Conservation (phyloP, 2,113 vertebrate species). For the Ameiurus melas region DNA sequence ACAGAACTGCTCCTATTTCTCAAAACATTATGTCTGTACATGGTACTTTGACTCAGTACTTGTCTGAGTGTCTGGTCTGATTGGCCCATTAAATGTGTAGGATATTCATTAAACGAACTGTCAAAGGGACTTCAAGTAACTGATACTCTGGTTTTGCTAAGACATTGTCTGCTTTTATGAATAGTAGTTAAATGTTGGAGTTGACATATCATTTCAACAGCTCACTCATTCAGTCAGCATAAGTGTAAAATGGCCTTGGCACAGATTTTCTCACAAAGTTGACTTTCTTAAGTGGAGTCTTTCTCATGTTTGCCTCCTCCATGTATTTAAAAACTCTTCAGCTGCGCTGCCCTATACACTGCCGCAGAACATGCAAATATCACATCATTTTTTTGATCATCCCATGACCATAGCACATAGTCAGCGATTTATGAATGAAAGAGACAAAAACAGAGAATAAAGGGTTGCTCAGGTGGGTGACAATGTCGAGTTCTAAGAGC, state of each 20-base stretch:
- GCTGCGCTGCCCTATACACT: neutral
- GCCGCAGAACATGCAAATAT: neutral
- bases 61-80: neutral
- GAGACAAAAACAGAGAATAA: neutral
- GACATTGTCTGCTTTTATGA: conserved; percentile 20
- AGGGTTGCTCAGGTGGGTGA: conserved; percentile 1
- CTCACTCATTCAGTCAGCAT: conserved; percentile 48
- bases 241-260: conserved; percentile 53
- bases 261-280: conserved; percentile 39
- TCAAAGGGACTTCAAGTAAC: neutral
- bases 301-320: conserved; percentile 12
- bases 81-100: conserved; percentile 19
- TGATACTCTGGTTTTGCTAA: neutral
- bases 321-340: conserved; percentile 23
- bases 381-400: neutral
- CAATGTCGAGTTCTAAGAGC: conserved; percentile 34
- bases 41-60: neutral
- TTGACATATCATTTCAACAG: conserved; percentile 51
- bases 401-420: neutral
- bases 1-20: conserved; percentile 14
- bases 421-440: neutral
- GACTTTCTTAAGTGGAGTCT: conserved; percentile 42
- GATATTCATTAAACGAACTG: conserved; percentile 5
- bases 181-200: conserved; percentile 41
- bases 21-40: conserved; percentile 15